Evolutionary conservation across 2,888 invertebrate genomes (phyloP).

Genomic region (Campaea margaritaria): DNA sequence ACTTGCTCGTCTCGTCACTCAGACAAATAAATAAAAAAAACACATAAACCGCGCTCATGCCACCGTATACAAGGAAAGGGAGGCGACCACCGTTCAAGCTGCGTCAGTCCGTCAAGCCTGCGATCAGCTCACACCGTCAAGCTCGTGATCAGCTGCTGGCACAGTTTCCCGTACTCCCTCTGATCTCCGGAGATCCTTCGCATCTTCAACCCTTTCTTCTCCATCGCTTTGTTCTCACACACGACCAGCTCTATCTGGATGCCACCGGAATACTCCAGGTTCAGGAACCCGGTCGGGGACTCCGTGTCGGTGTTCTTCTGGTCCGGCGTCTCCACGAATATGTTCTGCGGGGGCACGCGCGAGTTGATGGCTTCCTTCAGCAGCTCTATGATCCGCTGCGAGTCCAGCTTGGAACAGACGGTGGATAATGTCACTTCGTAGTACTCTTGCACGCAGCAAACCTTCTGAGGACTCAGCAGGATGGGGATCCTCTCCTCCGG

Average conservation of each 20-base stretch:
- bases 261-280: constrained; percentile 92
- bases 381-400: constrained; percentile 91
- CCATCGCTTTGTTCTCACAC: constrained; percentile 89
- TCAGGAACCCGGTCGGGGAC: constrained; percentile 82
- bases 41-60: too few relatives aligned
- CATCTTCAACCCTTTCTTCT: constrained; percentile 93
- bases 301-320: constrained; percentile 61
- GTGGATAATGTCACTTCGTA: constrained; percentile 92
- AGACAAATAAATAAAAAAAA: too few relatives aligned
- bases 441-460: constrained; percentile 74
- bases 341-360: constrained; percentile 88
- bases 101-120: background rate
- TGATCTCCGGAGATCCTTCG: constrained; percentile 95
- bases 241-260: constrained; percentile 94
- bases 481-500: constrained; percentile 73
- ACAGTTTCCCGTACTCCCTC: constrained; percentile 93
- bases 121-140: constrained; percentile 87
- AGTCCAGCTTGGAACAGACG: constrained; percentile 91
- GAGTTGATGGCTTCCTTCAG: constrained; percentile 92
- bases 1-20: too few relatives aligned
- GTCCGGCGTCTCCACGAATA: constrained; percentile 78
- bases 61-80: too few relatives aligned
- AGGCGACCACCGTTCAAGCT: too few relatives aligned
- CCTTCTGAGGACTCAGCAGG: constrained; percentile 71
- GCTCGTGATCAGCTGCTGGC: constrained; percentile 94